Conservation (phyloP, 2,797 vertebrate species). For the Pseudochaenichthys georgianus region DNA sequence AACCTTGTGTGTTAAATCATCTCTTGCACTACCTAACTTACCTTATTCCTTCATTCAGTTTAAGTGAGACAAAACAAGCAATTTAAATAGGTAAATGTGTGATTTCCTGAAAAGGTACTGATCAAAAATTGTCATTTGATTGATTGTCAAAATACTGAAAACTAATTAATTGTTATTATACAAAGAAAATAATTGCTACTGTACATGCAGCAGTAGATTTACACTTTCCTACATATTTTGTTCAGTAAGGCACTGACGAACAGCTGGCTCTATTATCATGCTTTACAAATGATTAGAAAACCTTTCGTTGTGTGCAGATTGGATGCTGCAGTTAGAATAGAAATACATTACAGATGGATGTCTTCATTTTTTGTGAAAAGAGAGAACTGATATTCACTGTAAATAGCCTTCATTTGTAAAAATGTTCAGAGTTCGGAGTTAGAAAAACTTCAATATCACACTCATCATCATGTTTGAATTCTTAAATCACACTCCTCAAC, state of each 20-base stretch:
- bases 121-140: background rate
- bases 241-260: constrained; percentile 3
- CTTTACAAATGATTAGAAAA: constrained; percentile 21
- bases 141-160: background rate
- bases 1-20: background rate
- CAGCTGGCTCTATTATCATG: constrained; percentile 5
- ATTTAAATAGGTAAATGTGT: background rate
- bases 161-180: background rate
- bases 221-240: background rate
- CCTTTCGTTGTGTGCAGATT: constrained; percentile 8
- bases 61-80: background rate
- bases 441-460: constrained; percentile 27
- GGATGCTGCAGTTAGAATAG: constrained; percentile 21
- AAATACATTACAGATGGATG: constrained; percentile 13
- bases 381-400: constrained; percentile 14
- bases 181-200: no score
- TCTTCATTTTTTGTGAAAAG: constrained; percentile 2
- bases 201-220: background rate
- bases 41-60: background rate
- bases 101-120: background rate
- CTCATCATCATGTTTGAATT: constrained; percentile 35
- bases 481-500: constrained; percentile 23
- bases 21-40: no score
- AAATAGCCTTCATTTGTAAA: constrained; percentile 11
- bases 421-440: constrained; percentile 16